Conservation (phyloP, 35 echinoderm and acorn worm genomes). For the Ophioderma brevispina region DNA sequence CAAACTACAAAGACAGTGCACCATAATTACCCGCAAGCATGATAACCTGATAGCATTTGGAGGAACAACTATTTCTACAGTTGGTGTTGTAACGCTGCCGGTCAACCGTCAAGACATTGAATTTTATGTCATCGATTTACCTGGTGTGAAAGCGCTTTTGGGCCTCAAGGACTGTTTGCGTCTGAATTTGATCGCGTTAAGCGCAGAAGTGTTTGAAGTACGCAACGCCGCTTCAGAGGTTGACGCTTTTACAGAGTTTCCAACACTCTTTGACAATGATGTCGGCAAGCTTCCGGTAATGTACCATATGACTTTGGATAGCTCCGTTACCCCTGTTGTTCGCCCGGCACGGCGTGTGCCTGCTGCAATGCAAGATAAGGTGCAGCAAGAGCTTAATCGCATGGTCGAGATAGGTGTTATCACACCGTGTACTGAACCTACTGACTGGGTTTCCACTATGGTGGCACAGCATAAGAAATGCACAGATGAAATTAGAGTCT, state of each 20-base stretch:
- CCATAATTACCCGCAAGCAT: too few relatives aligned
- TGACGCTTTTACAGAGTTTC: neutral
- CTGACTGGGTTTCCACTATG: conserved; percentile 25
- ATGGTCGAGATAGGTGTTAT: conserved; percentile 34
- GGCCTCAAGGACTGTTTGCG: too few relatives aligned
- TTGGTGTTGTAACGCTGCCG: neutral
- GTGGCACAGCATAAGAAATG: conserved; percentile 39
- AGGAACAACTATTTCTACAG: too few relatives aligned
- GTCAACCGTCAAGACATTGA: neutral
- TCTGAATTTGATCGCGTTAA: too few relatives aligned
- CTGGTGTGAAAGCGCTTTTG: neutral
- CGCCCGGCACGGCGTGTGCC: conserved; percentile 15
- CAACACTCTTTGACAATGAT: neutral
- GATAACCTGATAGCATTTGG: too few relatives aligned
- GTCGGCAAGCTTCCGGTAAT: neutral
- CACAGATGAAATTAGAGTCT: neutral
- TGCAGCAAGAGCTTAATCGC: conserved; percentile 30
- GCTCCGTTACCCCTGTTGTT: neutral
- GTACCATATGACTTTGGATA: neutral
- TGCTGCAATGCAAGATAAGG: conserved; percentile 31
- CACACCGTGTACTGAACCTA: conserved; percentile 23
- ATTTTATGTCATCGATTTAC: neutral
- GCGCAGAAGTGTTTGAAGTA: neutral
- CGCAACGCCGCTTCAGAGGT: neutral
- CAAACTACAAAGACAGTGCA: too few relatives aligned